Evolutionary conservation across 2,113 vertebrate genomes (phyloP), one percentile per base, ranked within the genome.

Genomic region (Cacatua alba): DNA sequence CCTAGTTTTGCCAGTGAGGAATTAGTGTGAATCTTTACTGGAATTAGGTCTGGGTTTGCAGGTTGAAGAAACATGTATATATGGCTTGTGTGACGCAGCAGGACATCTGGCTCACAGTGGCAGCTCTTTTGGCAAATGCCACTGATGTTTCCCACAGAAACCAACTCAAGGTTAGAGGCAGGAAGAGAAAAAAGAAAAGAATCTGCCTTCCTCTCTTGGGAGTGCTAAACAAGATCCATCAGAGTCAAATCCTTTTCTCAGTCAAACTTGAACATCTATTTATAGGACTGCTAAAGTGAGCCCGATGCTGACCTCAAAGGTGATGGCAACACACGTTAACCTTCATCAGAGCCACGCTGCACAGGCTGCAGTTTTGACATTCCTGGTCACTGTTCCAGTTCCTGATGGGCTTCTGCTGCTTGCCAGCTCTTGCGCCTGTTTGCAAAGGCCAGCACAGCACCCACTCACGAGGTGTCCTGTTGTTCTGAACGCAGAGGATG

Each of bases 251-350:
- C 71, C 70, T 95, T 70, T 88, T 91, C 74, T 72, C 29, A 21
- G 52, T 79, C 91, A 93, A 71, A 74, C 86, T 87, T 84, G 77
- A n/a, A 23, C 62, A 33, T 67, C 88, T 97, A 97, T 97, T 96
- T 94, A 94, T 96, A 96, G 86, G 65, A 39, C 23, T 63, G 86
- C 81, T 96, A 57, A 91, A 91, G 95, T 2, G 41, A 95, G 70
- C 70, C 86, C 67, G 41, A 4, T 2, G 7, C 91, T 94, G 95
- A 94, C 86, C 94, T 94, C 91, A 91, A 24, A 93, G 92, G 95
- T 92, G 67, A 53, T 35, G 67, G 94, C 70, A 62, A 69, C 35
- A 33, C 7, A 0, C 0, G 5, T 84, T 82, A 92, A 93, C 82
- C 86, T 93, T 92, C 88, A 52, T n/a, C 71, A 55, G 78, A 79